Evolutionary conservation across 2,797 vertebrate genomes (phyloP), one percentile per base, ranked within the genome.

Genomic region (Trachops cirrhosus): DNA sequence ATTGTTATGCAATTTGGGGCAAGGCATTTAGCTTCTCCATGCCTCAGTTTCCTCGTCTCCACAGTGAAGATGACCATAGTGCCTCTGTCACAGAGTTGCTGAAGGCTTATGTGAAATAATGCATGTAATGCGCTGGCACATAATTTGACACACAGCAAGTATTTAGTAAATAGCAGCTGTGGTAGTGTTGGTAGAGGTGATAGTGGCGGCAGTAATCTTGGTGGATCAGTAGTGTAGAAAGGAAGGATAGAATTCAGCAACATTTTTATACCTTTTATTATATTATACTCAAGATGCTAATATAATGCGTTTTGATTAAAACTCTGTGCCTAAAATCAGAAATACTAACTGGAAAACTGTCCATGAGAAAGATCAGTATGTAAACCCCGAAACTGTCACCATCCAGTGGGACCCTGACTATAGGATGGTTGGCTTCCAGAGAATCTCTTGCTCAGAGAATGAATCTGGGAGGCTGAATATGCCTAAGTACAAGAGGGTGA

Each of bases 401-500:
- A 6, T 84, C 78, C 26, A 15, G 1, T 94, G 87, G 91, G 48
- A 90, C 12, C 87, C 86, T 88, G 83, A 71, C 64, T 91, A 62
- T 18, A 37, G n/a, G 41, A 57, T 75, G 21, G 6, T 79, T 46
- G 95, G 83, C 32, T 26, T 44, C 39, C 54, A 37, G 11, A 32
- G 0, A 4, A 59, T 91, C 79, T 87, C 57, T 83, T 91, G 78
- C 48, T 92, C 71, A 85, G 86, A 91, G 15, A 39, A 93, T 14
- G 91, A 48, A 52, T 44, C 44, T 52, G 91, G 90, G 71, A 85
- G 11, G 24, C 90, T 37, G 0, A 9, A 78, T 10, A 71, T 92
- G n/a, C 79, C 92, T 48, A 95, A 57, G 12, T 94, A 50, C 48
- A 46, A 93, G 37, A 84, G 12, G 78, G 93, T 95, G 10, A 94